Evolutionary conservation across 2,888 invertebrate genomes (phyloP), one percentile per base, ranked within the genome.

Genomic region (Amphipoea lucens): DNA sequence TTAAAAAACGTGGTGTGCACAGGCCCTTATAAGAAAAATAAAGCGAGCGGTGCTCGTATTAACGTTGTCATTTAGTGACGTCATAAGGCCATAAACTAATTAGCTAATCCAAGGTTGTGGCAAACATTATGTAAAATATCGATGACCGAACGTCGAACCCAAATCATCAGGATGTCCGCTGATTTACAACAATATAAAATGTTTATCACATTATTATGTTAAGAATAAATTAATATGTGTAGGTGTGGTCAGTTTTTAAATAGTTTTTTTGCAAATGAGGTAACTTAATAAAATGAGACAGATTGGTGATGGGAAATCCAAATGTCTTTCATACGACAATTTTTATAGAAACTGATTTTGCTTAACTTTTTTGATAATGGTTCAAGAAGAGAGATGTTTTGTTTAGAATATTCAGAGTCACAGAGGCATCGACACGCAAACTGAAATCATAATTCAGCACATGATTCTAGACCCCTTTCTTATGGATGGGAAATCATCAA

Each of bases 161-260:
- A 23, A 75, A 79, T 70, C 23, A 80, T 70, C 75, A 83, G 77
- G 83, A 86, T 80, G 80, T 70, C 23, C 1, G 29, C 2, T 80
- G 66, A 83, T 84, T 81, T 73, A 85, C 36, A 65, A 57, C 73
- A 14, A 57, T 70, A 29, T 76, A 73, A 80, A 66, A 36, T 76
- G 36, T 63, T 12, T 40, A 60, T 65, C 29, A 36, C 11, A 72
- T 63, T 23, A 9, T 17, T 71, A 71, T 48, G 66, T 77, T 45
- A 4, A 9, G 4, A 67, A 68, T 84, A 7, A 63, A 74, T 79
- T 75, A 76, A 69, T 84, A 69, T n/a, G 17, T 65, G 9, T 29
- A 29, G 60, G 68, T 36, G 68, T n/a, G 57, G 67, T 51, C 20
- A 7, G 62, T 66, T 51, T 68, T n/a, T 62, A 20, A 20, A 1